Base-by-base conservation (phyloP, 2,113 vertebrate genomes). In the Corythornis cristatus region DNA sequence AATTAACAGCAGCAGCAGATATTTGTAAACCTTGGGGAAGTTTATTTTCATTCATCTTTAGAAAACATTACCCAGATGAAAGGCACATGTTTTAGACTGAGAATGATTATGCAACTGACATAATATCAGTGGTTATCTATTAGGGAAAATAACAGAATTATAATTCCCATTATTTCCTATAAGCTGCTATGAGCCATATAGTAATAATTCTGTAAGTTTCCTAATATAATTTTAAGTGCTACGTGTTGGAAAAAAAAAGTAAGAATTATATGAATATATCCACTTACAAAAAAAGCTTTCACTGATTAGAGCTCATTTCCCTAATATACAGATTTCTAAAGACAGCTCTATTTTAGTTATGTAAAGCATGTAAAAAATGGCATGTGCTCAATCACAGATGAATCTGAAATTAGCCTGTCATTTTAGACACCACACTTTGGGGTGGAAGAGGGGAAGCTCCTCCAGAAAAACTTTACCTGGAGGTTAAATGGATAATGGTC, bases 261-360 rank as follows among this genome's bases (percentile, higher is more conserved):
- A 95, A 84, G 61, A 95, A 89, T 96, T 76, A 96, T 71, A 95
- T 86, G 90, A 92, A 96, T 96, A 96, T 94, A 92, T 76, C 94
- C 93, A 93, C 96, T 95, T 96, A 96, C 48, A 70, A 93, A 95
- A 83, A 97, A 96, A 97, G 90, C 73, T 96, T 95, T 93, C 82
- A 88, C 92, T 97, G 95, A 97, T 97, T 97, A 97, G 87, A 83
- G 61, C 95, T 98, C 95, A 98, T 97, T 97, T 98, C 96, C 95
- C 92, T 97, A 97, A 98, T 96, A 97, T 81, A 94, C 94, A 94
- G 93, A 92, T 93, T 97, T 97, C 96, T 97, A 94, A 96, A 97
- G 97, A 97, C 96, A 98, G 97, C 89, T 98, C 97, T 98, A 97
- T 98, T 98, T 98, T 97, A 97, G 97, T 97, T 98, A 97, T 97